Conservation (phyloP, 2,888 invertebrate genomes). For the Idaea aversata region DNA sequence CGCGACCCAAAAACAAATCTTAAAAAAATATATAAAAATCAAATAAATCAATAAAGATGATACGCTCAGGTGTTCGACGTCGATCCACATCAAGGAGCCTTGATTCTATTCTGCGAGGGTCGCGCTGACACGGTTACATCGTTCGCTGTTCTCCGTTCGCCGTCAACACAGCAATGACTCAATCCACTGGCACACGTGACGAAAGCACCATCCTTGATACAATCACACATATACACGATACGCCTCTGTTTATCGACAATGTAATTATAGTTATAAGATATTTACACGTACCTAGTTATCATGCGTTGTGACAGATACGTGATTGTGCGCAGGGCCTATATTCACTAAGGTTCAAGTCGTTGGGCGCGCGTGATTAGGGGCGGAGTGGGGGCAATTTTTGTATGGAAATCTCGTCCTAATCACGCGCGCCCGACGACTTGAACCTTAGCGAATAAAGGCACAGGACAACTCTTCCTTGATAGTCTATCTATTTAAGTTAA, state of each 20-base stretch:
- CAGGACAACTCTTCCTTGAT: background rate
- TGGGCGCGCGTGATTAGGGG: too few species aligned
- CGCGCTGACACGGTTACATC: conserved; percentile 67
- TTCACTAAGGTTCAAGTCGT: too few species aligned
- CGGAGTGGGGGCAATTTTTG: too few species aligned
- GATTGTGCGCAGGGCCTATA: background rate
- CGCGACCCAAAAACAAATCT: background rate
- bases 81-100: conserved; percentile 64
- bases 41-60: conserved; percentile 37
- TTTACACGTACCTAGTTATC: conserved; percentile 4
- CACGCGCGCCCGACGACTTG: too few species aligned
- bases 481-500: background rate
- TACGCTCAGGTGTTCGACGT: conserved; percentile 45
- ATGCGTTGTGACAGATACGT: background rate
- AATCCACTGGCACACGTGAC: conserved; percentile 55
- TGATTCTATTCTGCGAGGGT: conserved; percentile 75
- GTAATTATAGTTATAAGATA: conserved; percentile 31
- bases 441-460: too few species aligned
- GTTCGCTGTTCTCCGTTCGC: conserved; percentile 29
- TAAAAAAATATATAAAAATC: background rate
- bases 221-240: conserved; percentile 34
- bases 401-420: too few species aligned
- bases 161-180: conserved; percentile 54
- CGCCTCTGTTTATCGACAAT: conserved; percentile 43
- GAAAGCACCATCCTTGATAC: conserved; percentile 65